Percentiles rank a stretch among this genome's conserved stretches.
phyloP scores from a whole-genome alignment of 2,797 vertebrate genomes.

The Arrhamphus sclerolepis region DNA sequence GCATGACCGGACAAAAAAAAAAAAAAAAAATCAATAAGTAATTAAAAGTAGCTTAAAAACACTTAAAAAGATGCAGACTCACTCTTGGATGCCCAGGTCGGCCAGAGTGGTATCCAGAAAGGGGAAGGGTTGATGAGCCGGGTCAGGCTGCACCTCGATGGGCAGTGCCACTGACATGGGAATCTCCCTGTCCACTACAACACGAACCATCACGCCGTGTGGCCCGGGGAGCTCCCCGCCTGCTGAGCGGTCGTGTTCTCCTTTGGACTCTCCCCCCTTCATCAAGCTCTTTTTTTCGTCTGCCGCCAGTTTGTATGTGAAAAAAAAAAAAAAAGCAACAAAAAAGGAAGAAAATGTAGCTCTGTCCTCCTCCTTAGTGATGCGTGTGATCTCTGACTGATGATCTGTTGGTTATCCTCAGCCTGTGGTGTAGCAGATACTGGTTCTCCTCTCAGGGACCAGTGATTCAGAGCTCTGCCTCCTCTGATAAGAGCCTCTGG shows the following conservation, averaged over 20 bases:
- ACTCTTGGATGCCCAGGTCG: slow-evolving; percentile 83
- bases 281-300: slow-evolving; percentile 47
- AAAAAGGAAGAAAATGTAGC: too few relatives aligned
- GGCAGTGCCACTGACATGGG: slow-evolving; percentile 77
- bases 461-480: slow-evolving; percentile 42
- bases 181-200: slow-evolving; percentile 72
- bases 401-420: not conserved
- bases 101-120: slow-evolving; percentile 80
- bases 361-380: not conserved
- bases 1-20: not conserved
- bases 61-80: slow-evolving; percentile 46
- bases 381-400: not conserved
- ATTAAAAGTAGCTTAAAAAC: not conserved
- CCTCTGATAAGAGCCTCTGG: slow-evolving; percentile 28
- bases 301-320: slow-evolving; percentile 63
- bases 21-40: not conserved
- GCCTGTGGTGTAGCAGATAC: slow-evolving; percentile 3
- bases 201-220: slow-evolving; percentile 30
- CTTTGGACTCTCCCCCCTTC: slow-evolving; percentile 34
- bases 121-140: slow-evolving; percentile 71
- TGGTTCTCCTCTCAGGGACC: not conserved
- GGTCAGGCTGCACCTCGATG: slow-evolving; percentile 67
- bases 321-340: not conserved
- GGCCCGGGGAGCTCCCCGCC: not conserved
- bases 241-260: not conserved